Evolutionary conservation across 2,888 invertebrate genomes (phyloP).

Genomic region (Nomada flava): DNA sequence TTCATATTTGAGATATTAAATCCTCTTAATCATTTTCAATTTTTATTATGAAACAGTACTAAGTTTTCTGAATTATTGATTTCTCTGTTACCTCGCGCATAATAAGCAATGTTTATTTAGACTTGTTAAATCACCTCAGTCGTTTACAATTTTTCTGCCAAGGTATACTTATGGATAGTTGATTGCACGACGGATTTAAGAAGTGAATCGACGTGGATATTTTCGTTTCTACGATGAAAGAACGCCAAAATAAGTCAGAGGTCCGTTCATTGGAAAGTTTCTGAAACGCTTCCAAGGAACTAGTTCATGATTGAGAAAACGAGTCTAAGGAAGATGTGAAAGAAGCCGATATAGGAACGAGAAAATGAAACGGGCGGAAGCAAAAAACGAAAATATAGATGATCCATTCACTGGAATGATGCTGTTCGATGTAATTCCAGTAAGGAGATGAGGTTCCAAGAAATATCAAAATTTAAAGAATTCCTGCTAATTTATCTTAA

Average conservation of each 20-base stretch:
- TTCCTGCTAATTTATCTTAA: no score
- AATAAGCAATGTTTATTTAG: no score
- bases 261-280: constrained; percentile 15
- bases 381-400: not conserved
- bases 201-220: not conserved
- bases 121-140: no score
- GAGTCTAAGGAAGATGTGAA: constrained; percentile 23
- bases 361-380: not conserved
- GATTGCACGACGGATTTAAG: not conserved
- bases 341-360: constrained; percentile 6
- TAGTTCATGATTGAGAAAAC: constrained; percentile 21
- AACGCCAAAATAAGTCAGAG: constrained; percentile 4
- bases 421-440: not conserved
- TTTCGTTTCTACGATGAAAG: not conserved
- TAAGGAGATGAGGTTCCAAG: not conserved
- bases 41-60: not conserved
- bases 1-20: no score
- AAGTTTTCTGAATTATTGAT: no score
- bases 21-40: no score
- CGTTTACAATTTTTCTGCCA: not conserved
- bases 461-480: not conserved
- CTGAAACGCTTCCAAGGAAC: constrained; percentile 15
- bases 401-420: not conserved
- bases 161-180: not conserved
- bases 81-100: no score